phyloP scores from a whole-genome alignment of 1,140 invertebrate genomes.

The Sycobia sp. region DNA sequence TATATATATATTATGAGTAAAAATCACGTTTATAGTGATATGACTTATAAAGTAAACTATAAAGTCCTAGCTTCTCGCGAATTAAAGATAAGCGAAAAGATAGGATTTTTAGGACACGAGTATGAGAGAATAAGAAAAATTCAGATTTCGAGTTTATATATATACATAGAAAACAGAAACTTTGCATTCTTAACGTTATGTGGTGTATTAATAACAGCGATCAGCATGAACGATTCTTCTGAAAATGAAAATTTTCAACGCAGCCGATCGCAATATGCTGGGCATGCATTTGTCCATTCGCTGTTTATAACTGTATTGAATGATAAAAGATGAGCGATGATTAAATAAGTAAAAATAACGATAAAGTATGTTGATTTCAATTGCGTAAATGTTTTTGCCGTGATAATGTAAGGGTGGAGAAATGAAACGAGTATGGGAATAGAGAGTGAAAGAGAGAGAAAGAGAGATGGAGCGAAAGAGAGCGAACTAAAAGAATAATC shows the following conservation, averaged over 20 bases:
- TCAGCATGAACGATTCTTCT: background rate
- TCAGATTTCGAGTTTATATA: constrained; percentile 2
- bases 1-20: constrained; percentile 39
- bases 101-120: background rate
- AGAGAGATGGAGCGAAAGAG: no score
- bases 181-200: constrained; percentile 5
- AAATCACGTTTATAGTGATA: constrained; percentile 20
- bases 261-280: constrained; percentile 28
- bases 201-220: no score
- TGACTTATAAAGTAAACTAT: no score
- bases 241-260: constrained; percentile 19
- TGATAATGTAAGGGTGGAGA: no score
- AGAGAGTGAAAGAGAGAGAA: constrained; percentile 16
- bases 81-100: background rate
- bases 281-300: constrained; percentile 16
- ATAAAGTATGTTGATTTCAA: constrained; percentile 6
- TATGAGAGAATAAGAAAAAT: background rate
- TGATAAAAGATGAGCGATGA: background rate
- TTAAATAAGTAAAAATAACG: constrained; percentile 1
- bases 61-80: background rate
- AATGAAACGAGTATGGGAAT: background rate
- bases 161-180: background rate
- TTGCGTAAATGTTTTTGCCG: constrained; percentile 20
- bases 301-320: constrained; percentile 16
- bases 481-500: no score